Evolutionary conservation across 2,888 invertebrate genomes (phyloP).

Genomic region (Beris morrisii): DNA sequence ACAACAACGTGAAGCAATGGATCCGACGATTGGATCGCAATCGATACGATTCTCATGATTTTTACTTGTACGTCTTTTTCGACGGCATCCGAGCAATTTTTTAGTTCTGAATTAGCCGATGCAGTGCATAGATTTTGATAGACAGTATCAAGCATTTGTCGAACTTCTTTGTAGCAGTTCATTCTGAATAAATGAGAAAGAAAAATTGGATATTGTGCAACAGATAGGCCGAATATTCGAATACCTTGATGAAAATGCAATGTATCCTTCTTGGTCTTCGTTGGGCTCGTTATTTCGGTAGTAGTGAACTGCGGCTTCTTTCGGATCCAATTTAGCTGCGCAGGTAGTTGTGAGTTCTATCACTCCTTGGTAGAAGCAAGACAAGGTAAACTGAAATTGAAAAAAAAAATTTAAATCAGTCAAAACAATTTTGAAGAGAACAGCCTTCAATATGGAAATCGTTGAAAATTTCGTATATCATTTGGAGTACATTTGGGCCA

Average conservation of each 20-base stretch:
- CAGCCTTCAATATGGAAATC: too few relatives aligned
- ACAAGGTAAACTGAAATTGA: constrained; percentile 62
- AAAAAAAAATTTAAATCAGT: neutral
- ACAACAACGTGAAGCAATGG: constrained; percentile 88
- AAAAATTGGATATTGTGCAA: neutral
- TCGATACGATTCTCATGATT: constrained; percentile 65
- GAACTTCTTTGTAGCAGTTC: constrained; percentile 87
- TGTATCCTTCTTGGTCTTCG: constrained; percentile 81
- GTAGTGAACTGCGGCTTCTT: constrained; percentile 83
- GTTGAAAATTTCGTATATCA: too few relatives aligned
- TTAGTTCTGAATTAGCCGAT: constrained; percentile 48
- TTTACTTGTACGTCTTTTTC: constrained; percentile 48
- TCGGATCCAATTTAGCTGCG: constrained; percentile 85
- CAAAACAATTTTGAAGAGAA: too few relatives aligned
- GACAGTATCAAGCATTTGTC: constrained; percentile 69
- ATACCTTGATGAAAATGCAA: constrained; percentile 67
- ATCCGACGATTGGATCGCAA: constrained; percentile 72
- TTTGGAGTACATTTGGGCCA: too few relatives aligned
- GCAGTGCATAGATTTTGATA: constrained; percentile 48
- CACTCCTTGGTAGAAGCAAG: constrained; percentile 84
- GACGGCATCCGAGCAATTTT: constrained; percentile 40
- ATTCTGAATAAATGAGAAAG: constrained; percentile 60
- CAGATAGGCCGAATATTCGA: neutral
- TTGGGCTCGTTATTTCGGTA: constrained; percentile 81
- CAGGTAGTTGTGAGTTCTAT: constrained; percentile 85